Evolutionary conservation across 2,888 invertebrate species (phyloP).

Genomic region (Cheilosia scutellata): DNA sequence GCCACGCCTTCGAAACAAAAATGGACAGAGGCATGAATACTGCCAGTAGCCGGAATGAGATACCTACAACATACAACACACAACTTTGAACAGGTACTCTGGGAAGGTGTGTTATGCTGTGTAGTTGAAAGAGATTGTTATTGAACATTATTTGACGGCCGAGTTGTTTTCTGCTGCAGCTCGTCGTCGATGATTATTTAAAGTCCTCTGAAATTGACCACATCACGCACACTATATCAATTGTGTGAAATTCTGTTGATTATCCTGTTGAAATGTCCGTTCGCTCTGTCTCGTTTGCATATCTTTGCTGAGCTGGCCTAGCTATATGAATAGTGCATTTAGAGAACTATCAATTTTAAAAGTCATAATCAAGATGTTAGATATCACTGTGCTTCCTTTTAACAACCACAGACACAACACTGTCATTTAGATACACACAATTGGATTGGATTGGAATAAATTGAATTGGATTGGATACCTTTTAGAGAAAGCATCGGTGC

Average conservation of each 20-base stretch:
- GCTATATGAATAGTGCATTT: not conserved
- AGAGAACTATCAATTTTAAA: constrained; percentile 32
- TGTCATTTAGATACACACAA: not conserved
- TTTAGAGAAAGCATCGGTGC: constrained; percentile 12
- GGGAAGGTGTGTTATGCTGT: constrained; percentile 27
- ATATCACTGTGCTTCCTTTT: constrained; percentile 45
- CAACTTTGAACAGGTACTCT: constrained; percentile 72
- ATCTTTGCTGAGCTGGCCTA: not conserved
- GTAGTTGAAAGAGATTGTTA: constrained; percentile 41
- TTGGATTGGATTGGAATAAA: constrained; percentile 24
- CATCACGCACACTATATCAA: constrained; percentile 56
- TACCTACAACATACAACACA: constrained; percentile 3
- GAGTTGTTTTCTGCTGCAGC: constrained; percentile 35
- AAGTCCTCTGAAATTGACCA: constrained; percentile 59
- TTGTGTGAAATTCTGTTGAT: constrained; percentile 67
- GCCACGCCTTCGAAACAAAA: constrained; percentile 57
- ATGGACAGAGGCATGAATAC: constrained; percentile 31
- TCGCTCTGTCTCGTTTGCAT: constrained; percentile 30
- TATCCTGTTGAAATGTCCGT: constrained; percentile 73
- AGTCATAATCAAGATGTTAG: constrained; percentile 66
- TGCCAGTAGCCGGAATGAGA: constrained; percentile 12
- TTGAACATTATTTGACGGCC: constrained; percentile 60
- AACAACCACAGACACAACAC: constrained; percentile 64
- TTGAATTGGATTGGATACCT: not conserved
- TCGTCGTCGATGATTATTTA: constrained; percentile 38